A percentile compares a stretch with the other conserved stretches of the same genome.
phyloP scores from a whole-genome alignment of 2,113 vertebrate species.

The Thermophis baileyi region DNA sequence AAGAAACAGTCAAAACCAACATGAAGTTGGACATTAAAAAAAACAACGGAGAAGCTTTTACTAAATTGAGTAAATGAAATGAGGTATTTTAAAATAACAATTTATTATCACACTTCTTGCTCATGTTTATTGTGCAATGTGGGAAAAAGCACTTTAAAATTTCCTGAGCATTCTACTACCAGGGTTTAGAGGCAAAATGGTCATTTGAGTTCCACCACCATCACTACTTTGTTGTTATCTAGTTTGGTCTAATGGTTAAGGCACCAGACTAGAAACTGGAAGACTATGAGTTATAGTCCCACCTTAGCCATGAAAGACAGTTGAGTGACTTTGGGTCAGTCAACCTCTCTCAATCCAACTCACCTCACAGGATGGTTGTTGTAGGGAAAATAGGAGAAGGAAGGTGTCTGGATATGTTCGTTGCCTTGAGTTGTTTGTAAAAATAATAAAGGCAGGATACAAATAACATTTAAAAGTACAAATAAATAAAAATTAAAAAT shows the following conservation, averaged over 20 bases:
- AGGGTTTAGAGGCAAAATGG: neutral
- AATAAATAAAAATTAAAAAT: neutral
- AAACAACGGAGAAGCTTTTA: neutral
- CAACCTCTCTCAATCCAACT: neutral
- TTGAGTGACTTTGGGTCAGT: neutral
- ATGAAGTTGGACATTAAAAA: neutral
- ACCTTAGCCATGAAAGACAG: neutral
- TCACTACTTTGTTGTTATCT: neutral
- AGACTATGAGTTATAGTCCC: neutral
- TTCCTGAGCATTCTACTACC: neutral
- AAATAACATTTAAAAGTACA: neutral
- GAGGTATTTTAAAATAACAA: neutral
- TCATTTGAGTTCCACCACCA: neutral
- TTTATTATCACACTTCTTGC: neutral
- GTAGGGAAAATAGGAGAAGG: neutral
- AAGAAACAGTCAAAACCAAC: neutral
- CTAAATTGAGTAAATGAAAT: neutral
- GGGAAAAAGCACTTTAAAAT: neutral
- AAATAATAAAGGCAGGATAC: neutral
- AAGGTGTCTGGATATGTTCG: neutral
- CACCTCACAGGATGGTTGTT: neutral
- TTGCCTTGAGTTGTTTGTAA: neutral
- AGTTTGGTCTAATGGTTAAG: neutral
- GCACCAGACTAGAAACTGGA: neutral
- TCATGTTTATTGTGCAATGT: neutral